phyloP scores from a whole-genome alignment of 2,888 invertebrate species.

The Spisula subtruncata region DNA sequence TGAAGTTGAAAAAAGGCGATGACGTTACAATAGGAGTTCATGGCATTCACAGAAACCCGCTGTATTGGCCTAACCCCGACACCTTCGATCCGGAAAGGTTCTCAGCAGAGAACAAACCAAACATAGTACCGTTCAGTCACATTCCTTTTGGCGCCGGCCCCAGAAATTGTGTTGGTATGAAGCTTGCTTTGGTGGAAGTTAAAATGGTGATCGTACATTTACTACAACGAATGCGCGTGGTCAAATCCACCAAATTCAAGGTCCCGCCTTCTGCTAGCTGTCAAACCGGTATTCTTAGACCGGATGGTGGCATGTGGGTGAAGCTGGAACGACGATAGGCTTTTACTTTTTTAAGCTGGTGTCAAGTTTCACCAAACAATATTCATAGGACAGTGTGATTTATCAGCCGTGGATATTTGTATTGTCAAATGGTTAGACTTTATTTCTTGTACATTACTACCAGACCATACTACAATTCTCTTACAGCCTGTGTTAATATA shows the following conservation, averaged over 20 bases:
- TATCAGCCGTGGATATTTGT: too few relatives aligned
- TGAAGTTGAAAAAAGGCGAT: constrained; percentile 69
- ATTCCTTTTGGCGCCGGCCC: constrained; percentile 82
- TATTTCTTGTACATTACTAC: too few relatives aligned
- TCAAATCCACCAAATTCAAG: constrained; percentile 61
- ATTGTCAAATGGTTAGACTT: too few relatives aligned
- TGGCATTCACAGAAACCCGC: constrained; percentile 70
- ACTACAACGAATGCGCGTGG: constrained; percentile 71
- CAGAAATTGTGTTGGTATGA: constrained; percentile 81
- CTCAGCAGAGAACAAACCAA: constrained; percentile 61
- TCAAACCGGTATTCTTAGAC: constrained; percentile 33
- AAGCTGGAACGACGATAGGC: constrained; percentile 38
- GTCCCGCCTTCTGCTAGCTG: constrained; percentile 37
- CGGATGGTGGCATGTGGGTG: constrained; percentile 42
- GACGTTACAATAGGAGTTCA: constrained; percentile 66
- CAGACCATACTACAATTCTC: too few relatives aligned
- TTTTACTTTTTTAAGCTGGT: too few relatives aligned
- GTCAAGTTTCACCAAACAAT: too few relatives aligned
- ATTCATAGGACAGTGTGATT: too few relatives aligned
- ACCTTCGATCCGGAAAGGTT: constrained; percentile 77
- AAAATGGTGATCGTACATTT: constrained; percentile 76
- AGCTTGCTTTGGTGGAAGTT: constrained; percentile 76
- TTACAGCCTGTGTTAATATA: too few relatives aligned
- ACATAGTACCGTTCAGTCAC: constrained; percentile 71
- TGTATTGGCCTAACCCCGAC: constrained; percentile 75